Conservation (phyloP, 1,140 invertebrate genomes). For the Amphibalanus amphitrite region DNA sequence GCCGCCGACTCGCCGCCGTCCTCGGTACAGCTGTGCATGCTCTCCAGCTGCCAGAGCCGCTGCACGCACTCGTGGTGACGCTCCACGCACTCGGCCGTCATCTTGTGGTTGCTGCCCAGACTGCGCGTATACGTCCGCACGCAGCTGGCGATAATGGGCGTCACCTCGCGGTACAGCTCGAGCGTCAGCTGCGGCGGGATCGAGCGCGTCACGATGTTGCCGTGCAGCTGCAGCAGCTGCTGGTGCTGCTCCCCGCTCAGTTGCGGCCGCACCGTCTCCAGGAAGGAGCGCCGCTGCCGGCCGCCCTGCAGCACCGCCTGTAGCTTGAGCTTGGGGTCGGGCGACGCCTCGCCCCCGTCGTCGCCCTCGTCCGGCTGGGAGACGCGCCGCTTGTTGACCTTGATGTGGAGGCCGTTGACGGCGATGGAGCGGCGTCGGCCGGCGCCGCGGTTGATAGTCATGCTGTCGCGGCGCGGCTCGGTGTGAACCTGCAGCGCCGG, state of each 20-base stretch:
- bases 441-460: not conserved
- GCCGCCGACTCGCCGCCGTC: not conserved
- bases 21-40: not conserved
- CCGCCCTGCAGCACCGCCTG: not conserved
- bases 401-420: not conserved
- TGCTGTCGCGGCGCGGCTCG: not conserved
- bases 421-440: not conserved
- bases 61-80: not conserved
- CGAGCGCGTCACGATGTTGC: not conserved
- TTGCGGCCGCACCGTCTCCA: not conserved
- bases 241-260: not conserved
- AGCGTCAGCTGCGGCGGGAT: not conserved
- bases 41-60: constrained; percentile 3
- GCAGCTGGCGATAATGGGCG: not conserved
- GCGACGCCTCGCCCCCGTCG: not conserved
- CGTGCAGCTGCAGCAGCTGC: not conserved
- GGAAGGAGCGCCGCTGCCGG: not conserved
- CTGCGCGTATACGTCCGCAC: not conserved
- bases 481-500: not conserved
- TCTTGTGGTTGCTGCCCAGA: not conserved
- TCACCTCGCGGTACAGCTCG: not conserved
- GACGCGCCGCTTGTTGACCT: not conserved
- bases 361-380: not conserved
- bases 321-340: not conserved
- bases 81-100: not conserved